phyloP scores from a whole-genome alignment of 2,797 vertebrate genomes.

The Tamandua tetradactyla region DNA sequence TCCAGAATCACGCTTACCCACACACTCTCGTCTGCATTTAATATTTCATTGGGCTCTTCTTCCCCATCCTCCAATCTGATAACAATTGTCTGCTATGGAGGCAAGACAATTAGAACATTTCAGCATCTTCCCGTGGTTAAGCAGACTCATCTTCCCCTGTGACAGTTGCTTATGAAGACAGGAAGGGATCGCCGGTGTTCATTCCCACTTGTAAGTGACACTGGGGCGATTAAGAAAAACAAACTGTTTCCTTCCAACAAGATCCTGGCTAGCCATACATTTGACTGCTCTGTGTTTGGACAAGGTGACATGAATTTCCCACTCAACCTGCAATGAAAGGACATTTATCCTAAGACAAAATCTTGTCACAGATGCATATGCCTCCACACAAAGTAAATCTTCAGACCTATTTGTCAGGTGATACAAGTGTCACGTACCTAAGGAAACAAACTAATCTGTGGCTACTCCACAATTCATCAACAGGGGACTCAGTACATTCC shows the following conservation, averaged over 20 bases:
- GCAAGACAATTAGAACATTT: conserved; percentile 58
- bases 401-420: background rate
- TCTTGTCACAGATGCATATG: background rate
- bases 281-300: background rate
- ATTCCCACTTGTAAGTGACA: conserved; percentile 34
- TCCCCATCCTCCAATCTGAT: conserved; percentile 54
- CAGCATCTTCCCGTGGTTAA: background rate
- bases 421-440: background rate
- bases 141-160: conserved; percentile 43
- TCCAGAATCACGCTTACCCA: conserved; percentile 47
- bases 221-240: conserved; percentile 47
- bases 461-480: background rate
- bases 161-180: background rate
- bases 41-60: conserved; percentile 66
- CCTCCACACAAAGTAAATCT: background rate
- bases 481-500: background rate
- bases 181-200: background rate
- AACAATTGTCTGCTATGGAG: background rate
- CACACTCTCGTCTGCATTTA: conserved; percentile 71
- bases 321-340: background rate
- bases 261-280: background rate
- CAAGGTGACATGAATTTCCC: conserved; percentile 37
- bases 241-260: conserved; percentile 22
- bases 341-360: conserved; percentile 50
- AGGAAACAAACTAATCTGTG: background rate